Base-by-base conservation (phyloP, 2,888 invertebrate species). In the Muschampia plurimacula region DNA sequence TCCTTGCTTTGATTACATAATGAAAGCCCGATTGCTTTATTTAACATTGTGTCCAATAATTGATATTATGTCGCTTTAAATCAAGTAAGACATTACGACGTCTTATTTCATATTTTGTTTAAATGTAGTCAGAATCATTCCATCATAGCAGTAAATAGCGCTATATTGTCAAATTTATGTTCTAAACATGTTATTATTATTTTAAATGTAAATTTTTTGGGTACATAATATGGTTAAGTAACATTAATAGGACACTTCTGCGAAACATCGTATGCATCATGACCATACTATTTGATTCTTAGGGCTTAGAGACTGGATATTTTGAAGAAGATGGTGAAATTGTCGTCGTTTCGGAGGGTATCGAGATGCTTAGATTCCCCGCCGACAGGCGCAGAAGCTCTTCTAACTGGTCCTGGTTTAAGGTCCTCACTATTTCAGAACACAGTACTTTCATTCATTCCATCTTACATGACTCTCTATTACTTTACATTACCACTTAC, bases 371-470 rank as follows among this genome's bases (percentile, higher is more conserved):
- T 94, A 95, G 95, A 94, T 95, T 96, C 86, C 95, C 96, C 79
- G 95, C 95, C 79, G 92, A 95, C 84, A 89, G 84, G 82, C 95
- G 95, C 92, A 95, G 95, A 88, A 95, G 94, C 89, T 95, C 95
- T 88, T 90, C 93, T 84, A 95, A 96, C 92, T 96, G 96, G 96
- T 95, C 95, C 90, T 96, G 96, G 96, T 92, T 96, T 89, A 96
- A 96, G 96, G 96, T 96, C 94, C 90, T 93, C 90, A 84, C 84
- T 85, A 85, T 87, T 88, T 86, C 87, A 85, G 84, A 89, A 83
- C 85, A 84, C 86, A 66, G 46, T 66, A 71, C 71, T 71, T 71
- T 84, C 82, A 82, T 87, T 88, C 92, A 91, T 92, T 91, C 92
- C 92, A 91, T 90, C 84, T 90, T 86, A 85, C 77, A 75, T 75